Evolutionary conservation across 2,888 invertebrate genomes (phyloP).

Genomic region (Oligia fasciuncula): DNA sequence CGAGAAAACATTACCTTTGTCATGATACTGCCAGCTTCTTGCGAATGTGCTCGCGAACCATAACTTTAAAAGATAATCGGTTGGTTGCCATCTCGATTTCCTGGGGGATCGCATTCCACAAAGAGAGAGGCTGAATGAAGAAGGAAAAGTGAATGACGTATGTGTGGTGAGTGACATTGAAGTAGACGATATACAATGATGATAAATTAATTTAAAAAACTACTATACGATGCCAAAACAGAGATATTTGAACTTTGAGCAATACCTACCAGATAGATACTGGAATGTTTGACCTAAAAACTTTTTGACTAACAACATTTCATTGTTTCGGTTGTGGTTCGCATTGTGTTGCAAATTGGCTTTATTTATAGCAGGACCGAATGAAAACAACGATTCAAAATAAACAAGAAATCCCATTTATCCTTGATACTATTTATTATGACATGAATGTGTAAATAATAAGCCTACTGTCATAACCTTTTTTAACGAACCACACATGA

Average conservation of each 20-base stretch:
- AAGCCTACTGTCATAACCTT: constrained; percentile 2
- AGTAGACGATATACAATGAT: no score
- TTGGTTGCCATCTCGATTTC: no score
- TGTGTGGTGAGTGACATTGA: no score
- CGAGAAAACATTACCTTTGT: no score
- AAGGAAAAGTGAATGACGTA: no score
- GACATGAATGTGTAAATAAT: constrained; percentile 6
- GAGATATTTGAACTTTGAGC: constrained; percentile 4
- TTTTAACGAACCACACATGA: constrained; percentile 14
- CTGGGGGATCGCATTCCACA: no score
- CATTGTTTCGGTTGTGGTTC: constrained; percentile 13
- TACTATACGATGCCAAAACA: not conserved
- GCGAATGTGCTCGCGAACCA: no score
- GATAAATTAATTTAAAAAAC: not conserved
- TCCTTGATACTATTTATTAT: not conserved
- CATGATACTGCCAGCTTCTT: no score
- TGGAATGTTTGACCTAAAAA: constrained; percentile 6
- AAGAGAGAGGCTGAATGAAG: no score
- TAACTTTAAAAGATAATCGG: no score
- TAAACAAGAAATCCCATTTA: not conserved
- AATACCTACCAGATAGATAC: not conserved
- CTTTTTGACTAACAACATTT: constrained; percentile 25
- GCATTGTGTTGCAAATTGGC: constrained; percentile 6
- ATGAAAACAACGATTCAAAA: not conserved
- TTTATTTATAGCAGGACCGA: not conserved